Base-by-base conservation (phyloP, 2,888 invertebrate species). In the Furcula furcula region DNA sequence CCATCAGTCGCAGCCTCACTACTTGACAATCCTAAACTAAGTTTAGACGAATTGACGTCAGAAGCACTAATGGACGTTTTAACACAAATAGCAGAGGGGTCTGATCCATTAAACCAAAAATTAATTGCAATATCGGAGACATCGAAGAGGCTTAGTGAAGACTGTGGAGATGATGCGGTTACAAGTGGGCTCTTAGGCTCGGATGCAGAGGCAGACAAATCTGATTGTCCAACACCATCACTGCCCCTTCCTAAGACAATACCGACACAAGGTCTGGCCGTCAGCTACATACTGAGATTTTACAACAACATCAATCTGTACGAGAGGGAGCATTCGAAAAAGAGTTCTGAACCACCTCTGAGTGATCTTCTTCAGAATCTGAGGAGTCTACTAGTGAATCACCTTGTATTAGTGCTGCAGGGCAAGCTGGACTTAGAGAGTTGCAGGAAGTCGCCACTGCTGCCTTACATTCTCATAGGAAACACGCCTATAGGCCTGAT, bases 251-350 rank as follows among this genome's bases (percentile, higher is more conserved):
- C 70, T 40, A 85, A 77, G 64, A 75, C 76, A 29, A 77, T 85
- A 39, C 73, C 82, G 34, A 66, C 79, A 49, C 80, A 87, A 76
- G 78, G 78, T 40, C 46, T 87, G 60, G 84, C 82, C 34, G 81
- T 86, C 55, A 86, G 88, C 70, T 88, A 88, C 54, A 58, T 89
- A 47, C 53, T 87, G 41, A 76, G 76, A 56, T 87, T 87, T 65
- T 95, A 95, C 72, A 91, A 92, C 21, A 90, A 94, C 55, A 93
- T 94, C 9, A 91, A 92, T 20, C 69, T 91, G 0, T 95, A 95
- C 69, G 95, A 95, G 71, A 85, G 94, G 53, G 93, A 92, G 65
- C 91, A 94, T 67, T 93, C 95, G 11, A 95, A 94, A 86, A 92
- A 92, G 67, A 92, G 93, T 54, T 94, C 93, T 43, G 91, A 92